Conservation (phyloP, 2,797 vertebrate genomes). For the Momotus momota region DNA sequence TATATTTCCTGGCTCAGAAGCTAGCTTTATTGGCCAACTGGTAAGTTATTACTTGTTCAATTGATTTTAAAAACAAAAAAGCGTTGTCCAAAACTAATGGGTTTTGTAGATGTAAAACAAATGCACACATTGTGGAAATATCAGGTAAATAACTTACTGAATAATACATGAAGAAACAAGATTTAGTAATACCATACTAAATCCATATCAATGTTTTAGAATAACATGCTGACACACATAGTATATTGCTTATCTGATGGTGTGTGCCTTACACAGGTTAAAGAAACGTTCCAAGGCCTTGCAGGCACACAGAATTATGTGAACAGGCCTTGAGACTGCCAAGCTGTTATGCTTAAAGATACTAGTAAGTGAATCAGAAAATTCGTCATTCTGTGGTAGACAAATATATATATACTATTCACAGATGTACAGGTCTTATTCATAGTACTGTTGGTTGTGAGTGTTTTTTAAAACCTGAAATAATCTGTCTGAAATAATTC, state of each 20-base stretch:
- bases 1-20: not conserved
- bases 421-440: not conserved
- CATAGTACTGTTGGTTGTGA: not conserved
- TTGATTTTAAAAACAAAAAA: not conserved
- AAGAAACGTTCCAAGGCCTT: not conserved
- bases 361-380: not conserved
- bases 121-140: not conserved
- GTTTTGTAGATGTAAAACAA: not conserved
- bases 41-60: not conserved
- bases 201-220: not conserved
- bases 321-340: not conserved
- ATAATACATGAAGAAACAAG: not conserved
- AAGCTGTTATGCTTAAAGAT: not conserved
- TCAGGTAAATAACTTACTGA: not conserved
- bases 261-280: not conserved
- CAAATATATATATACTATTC: not conserved
- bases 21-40: not conserved
- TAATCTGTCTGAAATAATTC: not conserved
- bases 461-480: not conserved
- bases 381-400: not conserved
- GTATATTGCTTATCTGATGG: not conserved
- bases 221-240: not conserved
- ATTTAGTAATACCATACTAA: not conserved
- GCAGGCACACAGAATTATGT: not conserved
- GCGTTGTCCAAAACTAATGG: not conserved